These are phyloP conservation scores for Labeo catla DNA, from an alignment of 2,113 vertebrate species.

Conservation along the genomic window DNA sequence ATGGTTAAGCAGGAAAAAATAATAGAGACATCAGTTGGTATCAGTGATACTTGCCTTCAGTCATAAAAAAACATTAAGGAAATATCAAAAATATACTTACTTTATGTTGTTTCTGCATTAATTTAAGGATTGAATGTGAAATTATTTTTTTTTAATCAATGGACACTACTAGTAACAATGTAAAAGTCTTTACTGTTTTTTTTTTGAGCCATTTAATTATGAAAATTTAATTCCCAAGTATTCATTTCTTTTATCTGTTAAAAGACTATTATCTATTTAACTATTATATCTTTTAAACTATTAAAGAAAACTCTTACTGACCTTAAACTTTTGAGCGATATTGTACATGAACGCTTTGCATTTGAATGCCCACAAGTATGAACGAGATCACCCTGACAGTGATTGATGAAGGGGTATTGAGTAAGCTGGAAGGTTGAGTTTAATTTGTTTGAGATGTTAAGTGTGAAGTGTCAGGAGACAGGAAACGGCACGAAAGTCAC, in stretches of 20 bases:
- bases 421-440: background rate
- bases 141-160: no score
- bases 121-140: no score
- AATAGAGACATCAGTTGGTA: no score
- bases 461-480: constrained; percentile 15
- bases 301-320: background rate
- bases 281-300: background rate
- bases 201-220: background rate
- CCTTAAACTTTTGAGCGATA: background rate
- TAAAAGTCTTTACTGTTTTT: background rate
- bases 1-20: no score
- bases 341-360: background rate
- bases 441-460: constrained; percentile 10
- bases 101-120: no score
- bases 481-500: background rate
- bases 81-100: no score
- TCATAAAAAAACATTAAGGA: no score
- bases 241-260: background rate
- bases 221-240: background rate
- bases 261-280: no score
- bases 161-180: no score
- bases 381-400: background rate
- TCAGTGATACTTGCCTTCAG: no score
- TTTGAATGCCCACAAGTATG: background rate
- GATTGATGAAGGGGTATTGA: background rate